A percentile compares a stretch with the other conserved stretches of the same genome.
phyloP scores from a whole-genome alignment of 2,113 vertebrate genomes.

The Mastomys natalensis region DNA sequence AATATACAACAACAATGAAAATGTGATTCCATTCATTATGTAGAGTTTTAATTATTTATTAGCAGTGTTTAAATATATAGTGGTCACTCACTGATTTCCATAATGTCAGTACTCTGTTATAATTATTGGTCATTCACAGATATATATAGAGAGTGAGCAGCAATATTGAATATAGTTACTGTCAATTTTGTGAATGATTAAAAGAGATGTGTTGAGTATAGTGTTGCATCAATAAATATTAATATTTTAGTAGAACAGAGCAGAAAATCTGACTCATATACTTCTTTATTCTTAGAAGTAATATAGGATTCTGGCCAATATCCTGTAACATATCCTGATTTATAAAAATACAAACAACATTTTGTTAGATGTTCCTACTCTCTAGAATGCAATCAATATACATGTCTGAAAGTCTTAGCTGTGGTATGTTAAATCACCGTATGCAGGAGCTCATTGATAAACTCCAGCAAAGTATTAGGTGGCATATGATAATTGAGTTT shows the following conservation, averaged over 20 bases:
- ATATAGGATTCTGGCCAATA: not conserved
- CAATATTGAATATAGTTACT: not conserved
- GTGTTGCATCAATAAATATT: not conserved
- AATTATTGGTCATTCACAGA: not conserved
- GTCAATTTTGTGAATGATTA: not conserved
- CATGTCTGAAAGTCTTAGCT: constrained; percentile 2
- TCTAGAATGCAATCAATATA: not conserved
- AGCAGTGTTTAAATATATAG: not conserved
- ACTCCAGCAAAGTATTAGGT: constrained; percentile 55
- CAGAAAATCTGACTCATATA: not conserved
- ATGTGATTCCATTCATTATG: not conserved
- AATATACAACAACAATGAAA: not conserved
- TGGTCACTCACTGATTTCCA: not conserved
- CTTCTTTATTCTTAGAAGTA: not conserved
- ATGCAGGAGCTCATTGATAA: not conserved
- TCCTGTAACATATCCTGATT: not conserved
- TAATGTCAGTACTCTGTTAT: not conserved
- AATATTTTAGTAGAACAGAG: not conserved
- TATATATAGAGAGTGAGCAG: not conserved
- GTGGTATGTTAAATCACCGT: constrained; percentile 12
- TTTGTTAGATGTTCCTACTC: not conserved
- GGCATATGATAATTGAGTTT: constrained; percentile 75
- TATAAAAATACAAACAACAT: not conserved
- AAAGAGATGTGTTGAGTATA: not conserved
- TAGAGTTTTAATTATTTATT: not conserved